phyloP scores from a whole-genome alignment of 2,113 vertebrate genomes.

The Alligator mississippiensis region DNA sequence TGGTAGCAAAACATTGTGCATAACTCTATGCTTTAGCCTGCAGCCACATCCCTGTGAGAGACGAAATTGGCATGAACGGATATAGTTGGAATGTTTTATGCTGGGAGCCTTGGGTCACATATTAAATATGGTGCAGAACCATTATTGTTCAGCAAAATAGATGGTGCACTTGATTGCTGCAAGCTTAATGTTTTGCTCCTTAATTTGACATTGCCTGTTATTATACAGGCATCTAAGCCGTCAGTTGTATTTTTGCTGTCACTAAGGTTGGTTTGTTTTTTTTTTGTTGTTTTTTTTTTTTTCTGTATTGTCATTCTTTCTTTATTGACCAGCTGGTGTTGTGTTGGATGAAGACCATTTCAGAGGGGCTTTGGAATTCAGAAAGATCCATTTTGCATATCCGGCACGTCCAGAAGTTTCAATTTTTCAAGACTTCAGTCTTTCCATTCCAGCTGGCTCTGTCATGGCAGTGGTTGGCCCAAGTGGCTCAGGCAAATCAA shows the following conservation, averaged over 20 bases:
- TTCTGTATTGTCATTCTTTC: neutral
- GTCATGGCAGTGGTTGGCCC: conserved; percentile 93
- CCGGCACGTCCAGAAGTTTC: conserved; percentile 88
- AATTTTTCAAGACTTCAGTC: conserved; percentile 89
- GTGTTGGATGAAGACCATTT: conserved; percentile 81
- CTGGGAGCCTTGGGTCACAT: neutral
- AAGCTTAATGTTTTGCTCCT: neutral
- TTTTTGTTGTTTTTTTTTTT: neutral
- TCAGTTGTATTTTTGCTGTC: too few species aligned
- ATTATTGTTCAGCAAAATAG: neutral
- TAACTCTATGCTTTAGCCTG: neutral
- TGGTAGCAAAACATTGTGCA: too few species aligned
- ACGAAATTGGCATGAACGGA: neutral
- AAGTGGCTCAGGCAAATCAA: conserved; percentile 95
- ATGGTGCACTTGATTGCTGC: neutral
- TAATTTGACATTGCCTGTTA: too few species aligned
- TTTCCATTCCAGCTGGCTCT: conserved; percentile 90
- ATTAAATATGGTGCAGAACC: neutral
- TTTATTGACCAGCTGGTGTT: conserved; percentile 83
- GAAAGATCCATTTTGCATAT: conserved; percentile 88
- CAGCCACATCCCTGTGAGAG: neutral
- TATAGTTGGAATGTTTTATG: neutral
- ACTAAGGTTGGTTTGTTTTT: neutral
- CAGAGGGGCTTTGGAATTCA: conserved; percentile 90
- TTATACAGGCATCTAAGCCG: too few species aligned